Base-by-base conservation (phyloP, 2,888 invertebrate genomes). In the Thymelicus sylvestris region DNA sequence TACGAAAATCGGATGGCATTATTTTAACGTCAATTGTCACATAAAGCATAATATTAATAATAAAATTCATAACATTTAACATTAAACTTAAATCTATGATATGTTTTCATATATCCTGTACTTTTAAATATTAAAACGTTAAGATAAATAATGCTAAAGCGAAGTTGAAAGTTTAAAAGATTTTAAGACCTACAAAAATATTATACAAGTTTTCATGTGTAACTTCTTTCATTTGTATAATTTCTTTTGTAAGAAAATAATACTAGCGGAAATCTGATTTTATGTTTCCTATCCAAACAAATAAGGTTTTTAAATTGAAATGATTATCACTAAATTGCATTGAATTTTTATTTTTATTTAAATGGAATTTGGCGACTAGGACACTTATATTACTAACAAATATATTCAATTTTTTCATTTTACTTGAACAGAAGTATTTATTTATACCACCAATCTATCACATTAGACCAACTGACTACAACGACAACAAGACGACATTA, bases 101-200 rank as follows among this genome's bases (percentile, higher is more conserved):
- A 85, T 85, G 85, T 85, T 76, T 74, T 67, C 75, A 67, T 76
- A 74, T 78, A 78, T 78, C 81, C 80, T 81, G 83, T 81, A 78
- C 67, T 60, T 72, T 66, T 68, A 72, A 62, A 52, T 71, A 57
- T 65, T 72, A 57, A 44, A 59, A 68, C 15, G 50, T 50, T 50
- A 47, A 47, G 2, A 47, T 47, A n/a, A 47, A 13, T 47, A 5
- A 47, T 6, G 5, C 8, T 47, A 47, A 13, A 47, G 47, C 5
- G 12, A 10, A 47, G 47, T 47, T 47, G 13, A 47, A 13, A 47
- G 5, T 10, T 8, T 47, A 13, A 47, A 4, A 47, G 8, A 47
- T n/a, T 13, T 12, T 13, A 5, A 13, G 8, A 47, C 10, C 2
- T 47, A 31, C 31, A 31, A 31, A 31, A 31, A 31, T 31, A 31